Percentiles rank a stretch among this genome's conserved stretches.
These are phyloP conservation scores for Apteryx owenii DNA, from an alignment of 2,113 vertebrate genomes.

Conservation along the genomic window DNA sequence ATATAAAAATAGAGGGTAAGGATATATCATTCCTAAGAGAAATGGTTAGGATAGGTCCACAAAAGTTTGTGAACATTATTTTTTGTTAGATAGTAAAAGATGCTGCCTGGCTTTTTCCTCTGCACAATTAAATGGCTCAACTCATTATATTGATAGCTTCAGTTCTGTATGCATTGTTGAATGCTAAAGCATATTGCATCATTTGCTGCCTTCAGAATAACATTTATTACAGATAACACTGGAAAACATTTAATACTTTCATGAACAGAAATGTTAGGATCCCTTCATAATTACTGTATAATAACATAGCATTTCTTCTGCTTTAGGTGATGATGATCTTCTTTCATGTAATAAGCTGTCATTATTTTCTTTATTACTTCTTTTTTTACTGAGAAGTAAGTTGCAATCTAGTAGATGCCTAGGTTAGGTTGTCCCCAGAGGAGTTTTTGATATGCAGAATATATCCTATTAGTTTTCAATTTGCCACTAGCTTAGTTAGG, in stretches of 20 bases:
- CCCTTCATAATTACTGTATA: neutral
- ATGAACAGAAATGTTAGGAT: conserved; percentile 16
- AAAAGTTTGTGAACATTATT: neutral
- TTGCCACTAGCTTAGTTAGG: conserved; percentile 62
- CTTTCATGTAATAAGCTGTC: conserved; percentile 47
- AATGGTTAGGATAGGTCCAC: neutral
- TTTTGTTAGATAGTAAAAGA: neutral
- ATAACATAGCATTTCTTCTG: conserved; percentile 33
- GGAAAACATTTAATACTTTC: conserved; percentile 21
- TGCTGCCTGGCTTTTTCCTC: neutral
- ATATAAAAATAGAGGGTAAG: neutral
- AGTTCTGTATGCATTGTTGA: neutral
- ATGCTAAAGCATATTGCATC: neutral
- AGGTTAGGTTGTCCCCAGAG: conserved; percentile 38
- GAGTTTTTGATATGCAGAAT: conserved; percentile 55
- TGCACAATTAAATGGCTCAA: neutral
- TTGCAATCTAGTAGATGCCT: neutral
- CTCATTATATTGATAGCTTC: neutral
- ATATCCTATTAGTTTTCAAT: conserved; percentile 55
- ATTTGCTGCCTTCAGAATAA: neutral
- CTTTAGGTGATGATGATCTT: conserved; percentile 43
- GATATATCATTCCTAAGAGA: neutral
- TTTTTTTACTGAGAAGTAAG: conserved; percentile 6
- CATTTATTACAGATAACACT: neutral
- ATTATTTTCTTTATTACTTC: conserved; percentile 44